Percentiles rank a stretch among this genome's conserved stretches.
Evolutionary conservation across 35 echinoderm and acorn worm genomes (phyloP).

Genomic region (Ptychodera flava): DNA sequence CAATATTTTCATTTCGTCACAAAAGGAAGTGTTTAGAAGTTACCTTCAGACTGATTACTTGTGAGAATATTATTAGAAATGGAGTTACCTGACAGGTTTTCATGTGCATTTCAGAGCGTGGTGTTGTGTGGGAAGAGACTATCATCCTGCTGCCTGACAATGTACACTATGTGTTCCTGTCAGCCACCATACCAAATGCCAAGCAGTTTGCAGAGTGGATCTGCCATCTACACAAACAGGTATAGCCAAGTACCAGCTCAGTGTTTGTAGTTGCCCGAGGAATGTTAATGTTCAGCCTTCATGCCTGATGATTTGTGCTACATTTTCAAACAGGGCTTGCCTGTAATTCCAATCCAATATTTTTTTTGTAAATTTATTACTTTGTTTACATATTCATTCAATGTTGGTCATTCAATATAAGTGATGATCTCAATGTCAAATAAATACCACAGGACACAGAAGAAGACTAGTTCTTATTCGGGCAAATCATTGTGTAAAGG

Average conservation of each 20-base stretch:
- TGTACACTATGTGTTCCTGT: slow-evolving; percentile 96
- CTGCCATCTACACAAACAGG: slow-evolving; percentile 97
- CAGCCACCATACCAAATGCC: slow-evolving; percentile 96
- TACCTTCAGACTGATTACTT: no score
- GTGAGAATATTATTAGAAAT: no score
- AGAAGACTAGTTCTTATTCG: no score
- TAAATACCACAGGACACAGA: no score
- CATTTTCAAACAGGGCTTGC: background rate
- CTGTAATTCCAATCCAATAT: background rate
- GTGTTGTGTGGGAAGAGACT: slow-evolving; percentile 99
- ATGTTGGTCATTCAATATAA: background rate
- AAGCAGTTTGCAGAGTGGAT: slow-evolving; percentile 99
- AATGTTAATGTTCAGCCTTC: background rate
- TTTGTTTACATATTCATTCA: background rate
- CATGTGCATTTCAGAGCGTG: slow-evolving; percentile 40
- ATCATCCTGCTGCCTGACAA: slow-evolving; percentile 93
- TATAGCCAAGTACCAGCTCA: background rate
- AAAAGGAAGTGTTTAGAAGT: no score
- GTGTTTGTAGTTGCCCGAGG: background rate
- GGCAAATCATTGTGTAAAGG: no score
- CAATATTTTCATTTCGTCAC: no score
- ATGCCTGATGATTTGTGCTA: background rate
- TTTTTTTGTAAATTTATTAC: background rate
- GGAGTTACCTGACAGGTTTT: background rate
- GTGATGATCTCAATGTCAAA: no score